Evolutionary conservation across 1,140 invertebrate species (phyloP).

Genomic region (Lamellibrachia luymesi): DNA sequence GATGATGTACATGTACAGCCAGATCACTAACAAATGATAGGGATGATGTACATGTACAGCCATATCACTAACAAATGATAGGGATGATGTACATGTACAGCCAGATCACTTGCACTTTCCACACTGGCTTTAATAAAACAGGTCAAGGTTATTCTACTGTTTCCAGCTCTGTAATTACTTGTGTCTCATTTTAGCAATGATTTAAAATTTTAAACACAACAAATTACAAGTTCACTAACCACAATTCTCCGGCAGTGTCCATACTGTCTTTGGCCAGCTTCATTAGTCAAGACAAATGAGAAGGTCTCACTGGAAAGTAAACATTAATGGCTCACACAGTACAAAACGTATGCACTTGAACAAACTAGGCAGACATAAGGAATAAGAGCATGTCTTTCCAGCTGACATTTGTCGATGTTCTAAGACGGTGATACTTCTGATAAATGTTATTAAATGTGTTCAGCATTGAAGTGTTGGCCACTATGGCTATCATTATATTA

Average conservation of each 20-base stretch:
- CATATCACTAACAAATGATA: too few relatives aligned
- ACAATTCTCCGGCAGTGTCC: constrained; percentile 73
- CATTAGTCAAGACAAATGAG: constrained; percentile 73
- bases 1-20: too few relatives aligned
- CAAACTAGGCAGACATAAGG: too few relatives aligned
- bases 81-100: too few relatives aligned
- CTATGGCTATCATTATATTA: neutral
- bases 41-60: too few relatives aligned
- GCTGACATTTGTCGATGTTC: neutral
- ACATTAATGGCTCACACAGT: neutral
- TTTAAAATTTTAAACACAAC: neutral
- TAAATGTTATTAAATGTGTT: neutral
- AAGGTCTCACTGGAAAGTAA: constrained; percentile 63
- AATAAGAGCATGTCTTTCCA: neutral
- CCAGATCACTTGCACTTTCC: too few relatives aligned
- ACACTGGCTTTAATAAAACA: too few relatives aligned
- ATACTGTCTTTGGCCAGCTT: constrained; percentile 68
- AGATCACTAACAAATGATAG: too few relatives aligned
- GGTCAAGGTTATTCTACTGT: too few relatives aligned
- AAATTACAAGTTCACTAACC: constrained; percentile 37
- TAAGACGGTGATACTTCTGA: neutral
- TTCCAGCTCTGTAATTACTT: neutral
- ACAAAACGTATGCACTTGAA: neutral
- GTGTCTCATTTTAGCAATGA: neutral
- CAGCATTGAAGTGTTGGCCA: neutral